Conservation (phyloP, 2,797 vertebrate genomes). For the Acanthurus tractus region DNA sequence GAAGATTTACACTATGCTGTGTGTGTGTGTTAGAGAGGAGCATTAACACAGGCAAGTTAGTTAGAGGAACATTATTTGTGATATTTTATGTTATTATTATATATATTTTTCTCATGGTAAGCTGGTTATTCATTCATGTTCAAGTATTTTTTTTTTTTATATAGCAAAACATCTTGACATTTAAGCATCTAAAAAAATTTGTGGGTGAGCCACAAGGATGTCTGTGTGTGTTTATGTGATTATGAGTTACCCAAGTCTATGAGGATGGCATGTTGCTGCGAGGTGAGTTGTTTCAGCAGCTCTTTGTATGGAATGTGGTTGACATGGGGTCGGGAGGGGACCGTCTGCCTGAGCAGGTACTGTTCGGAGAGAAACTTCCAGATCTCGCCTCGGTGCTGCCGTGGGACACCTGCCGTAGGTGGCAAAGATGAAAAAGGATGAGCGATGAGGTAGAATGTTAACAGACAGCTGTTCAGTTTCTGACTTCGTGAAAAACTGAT, state of each 20-base stretch:
- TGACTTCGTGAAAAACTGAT: not conserved
- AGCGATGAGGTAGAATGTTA: not conserved
- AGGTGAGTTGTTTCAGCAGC: constrained; percentile 94
- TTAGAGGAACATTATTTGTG: too few relatives aligned
- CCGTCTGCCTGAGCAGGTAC: constrained; percentile 89
- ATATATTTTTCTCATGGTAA: too few relatives aligned
- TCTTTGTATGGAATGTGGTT: constrained; percentile 94
- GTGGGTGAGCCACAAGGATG: too few relatives aligned
- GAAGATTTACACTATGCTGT: too few relatives aligned
- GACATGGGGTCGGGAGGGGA: constrained; percentile 86
- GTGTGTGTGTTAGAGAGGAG: too few relatives aligned
- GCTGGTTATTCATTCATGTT: not conserved
- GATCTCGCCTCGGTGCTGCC: constrained; percentile 95
- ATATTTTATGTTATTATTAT: too few relatives aligned
- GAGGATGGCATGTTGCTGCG: constrained; percentile 97
- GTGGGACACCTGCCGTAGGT: constrained; percentile 89
- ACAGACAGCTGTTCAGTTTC: not conserved
- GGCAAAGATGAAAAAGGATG: not conserved
- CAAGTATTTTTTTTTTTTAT: not conserved
- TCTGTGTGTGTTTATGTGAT: not conserved
- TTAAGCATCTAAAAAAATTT: not conserved
- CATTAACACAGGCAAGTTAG: too few relatives aligned
- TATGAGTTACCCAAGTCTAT: constrained; percentile 92
- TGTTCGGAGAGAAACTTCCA: constrained; percentile 98
- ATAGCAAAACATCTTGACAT: not conserved